Evolutionary conservation across 2,888 invertebrate species (phyloP).

Genomic region (Xylota segnis): DNA sequence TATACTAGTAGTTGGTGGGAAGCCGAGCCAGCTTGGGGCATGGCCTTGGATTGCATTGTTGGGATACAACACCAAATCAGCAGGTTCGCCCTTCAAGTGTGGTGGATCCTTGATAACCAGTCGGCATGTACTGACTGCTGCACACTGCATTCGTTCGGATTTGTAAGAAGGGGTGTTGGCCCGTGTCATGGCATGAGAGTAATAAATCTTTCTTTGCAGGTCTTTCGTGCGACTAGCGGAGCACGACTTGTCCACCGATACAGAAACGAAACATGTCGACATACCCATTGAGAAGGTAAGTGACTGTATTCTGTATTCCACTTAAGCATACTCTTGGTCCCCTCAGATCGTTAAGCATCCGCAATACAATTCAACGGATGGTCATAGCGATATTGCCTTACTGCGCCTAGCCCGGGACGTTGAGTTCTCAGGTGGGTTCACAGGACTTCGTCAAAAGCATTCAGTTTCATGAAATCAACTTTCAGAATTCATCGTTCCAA

Average conservation of each 20-base stretch:
- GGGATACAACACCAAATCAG: conserved; percentile 87
- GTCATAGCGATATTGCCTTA: conserved; percentile 92
- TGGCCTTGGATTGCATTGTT: conserved; percentile 93
- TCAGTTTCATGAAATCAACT: neutral
- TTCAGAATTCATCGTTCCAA: conserved; percentile 88
- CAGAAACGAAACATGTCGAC: conserved; percentile 87
- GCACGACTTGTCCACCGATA: conserved; percentile 88
- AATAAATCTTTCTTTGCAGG: conserved; percentile 82
- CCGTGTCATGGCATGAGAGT: neutral
- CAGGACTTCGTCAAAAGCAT: neutral
- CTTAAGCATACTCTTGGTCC: conserved; percentile 7
- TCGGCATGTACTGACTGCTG: conserved; percentile 89
- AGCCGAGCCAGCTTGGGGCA: conserved; percentile 88
- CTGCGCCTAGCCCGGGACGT: conserved; percentile 87
- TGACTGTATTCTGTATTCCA: conserved; percentile 35
- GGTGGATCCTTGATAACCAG: conserved; percentile 85
- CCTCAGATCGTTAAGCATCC: conserved; percentile 80
- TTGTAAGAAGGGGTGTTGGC: conserved; percentile 79
- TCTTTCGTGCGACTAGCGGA: conserved; percentile 91
- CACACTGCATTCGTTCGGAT: conserved; percentile 81
- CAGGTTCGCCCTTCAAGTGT: conserved; percentile 81
- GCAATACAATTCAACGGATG: conserved; percentile 82
- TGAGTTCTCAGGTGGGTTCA: conserved; percentile 86
- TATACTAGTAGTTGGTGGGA: conserved; percentile 89
- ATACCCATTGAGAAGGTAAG: conserved; percentile 86